phyloP scores from a whole-genome alignment of 1,140 invertebrate genomes.

The Drosophila persimilis region DNA sequence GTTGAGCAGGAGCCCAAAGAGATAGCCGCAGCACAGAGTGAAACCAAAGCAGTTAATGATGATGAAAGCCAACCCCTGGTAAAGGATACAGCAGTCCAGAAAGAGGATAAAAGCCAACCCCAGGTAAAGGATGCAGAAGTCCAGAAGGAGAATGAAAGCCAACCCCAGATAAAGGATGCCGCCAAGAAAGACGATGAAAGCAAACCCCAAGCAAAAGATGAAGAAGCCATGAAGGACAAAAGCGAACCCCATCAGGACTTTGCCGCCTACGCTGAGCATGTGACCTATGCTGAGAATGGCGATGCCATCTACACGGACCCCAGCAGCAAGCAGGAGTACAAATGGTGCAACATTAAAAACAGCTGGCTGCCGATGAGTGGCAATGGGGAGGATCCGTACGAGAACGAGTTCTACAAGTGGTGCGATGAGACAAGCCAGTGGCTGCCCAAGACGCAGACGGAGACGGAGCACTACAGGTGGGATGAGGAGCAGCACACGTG shows the following conservation, averaged over 20 bases:
- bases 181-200: background rate
- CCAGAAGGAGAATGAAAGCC: background rate
- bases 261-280: conserved; percentile 84
- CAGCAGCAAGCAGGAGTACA: conserved; percentile 86
- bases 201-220: background rate
- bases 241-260: conserved; percentile 51
- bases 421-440: conserved; percentile 86
- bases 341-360: conserved; percentile 86
- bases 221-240: conserved; percentile 12
- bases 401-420: conserved; percentile 88
- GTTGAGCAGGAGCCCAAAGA: background rate
- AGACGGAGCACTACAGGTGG: conserved; percentile 82
- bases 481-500: conserved; percentile 78
- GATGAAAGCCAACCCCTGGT: background rate
- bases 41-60: background rate
- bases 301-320: conserved; percentile 90
- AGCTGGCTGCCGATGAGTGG: conserved; percentile 84
- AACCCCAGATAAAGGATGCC: background rate
- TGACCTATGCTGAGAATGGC: conserved; percentile 87
- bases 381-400: conserved; percentile 84
- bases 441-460: conserved; percentile 84
- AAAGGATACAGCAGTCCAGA: background rate
- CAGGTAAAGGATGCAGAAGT: conserved; percentile 19
- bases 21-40: background rate
- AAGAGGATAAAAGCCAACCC: background rate